phyloP scores from a whole-genome alignment of 2,797 vertebrate species.

The Clarias fuscus region DNA sequence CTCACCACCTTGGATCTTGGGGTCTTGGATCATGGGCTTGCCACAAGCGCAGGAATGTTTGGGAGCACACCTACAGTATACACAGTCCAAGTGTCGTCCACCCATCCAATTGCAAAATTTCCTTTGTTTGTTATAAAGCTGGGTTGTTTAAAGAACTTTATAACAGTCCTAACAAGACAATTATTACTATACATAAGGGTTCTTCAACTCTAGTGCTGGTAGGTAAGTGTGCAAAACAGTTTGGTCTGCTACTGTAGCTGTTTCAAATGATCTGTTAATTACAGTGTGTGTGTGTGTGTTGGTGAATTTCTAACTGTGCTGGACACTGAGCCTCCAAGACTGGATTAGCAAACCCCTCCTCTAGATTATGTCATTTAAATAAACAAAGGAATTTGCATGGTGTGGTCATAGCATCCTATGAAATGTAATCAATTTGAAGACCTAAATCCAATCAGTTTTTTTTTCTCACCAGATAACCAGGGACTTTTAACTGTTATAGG shows the following conservation, averaged over 20 bases:
- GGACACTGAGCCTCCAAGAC: too few relatives aligned
- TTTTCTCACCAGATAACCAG: neutral
- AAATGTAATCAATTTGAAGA: neutral
- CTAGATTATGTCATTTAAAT: neutral
- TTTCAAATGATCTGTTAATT: too few relatives aligned
- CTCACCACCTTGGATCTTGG: neutral
- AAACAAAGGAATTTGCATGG: neutral
- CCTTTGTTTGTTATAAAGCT: neutral
- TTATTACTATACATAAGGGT: neutral
- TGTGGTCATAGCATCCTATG: neutral
- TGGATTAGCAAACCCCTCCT: too few relatives aligned
- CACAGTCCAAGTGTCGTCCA: neutral
- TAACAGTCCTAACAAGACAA: neutral
- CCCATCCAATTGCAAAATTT: neutral
- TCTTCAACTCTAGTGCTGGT: too few relatives aligned
- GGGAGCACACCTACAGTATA: too few relatives aligned
- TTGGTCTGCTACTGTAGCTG: too few relatives aligned
- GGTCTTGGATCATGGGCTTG: neutral
- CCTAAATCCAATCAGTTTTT: neutral
- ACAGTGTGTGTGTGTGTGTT: too few relatives aligned
- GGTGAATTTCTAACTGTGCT: too few relatives aligned
- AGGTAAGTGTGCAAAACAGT: too few relatives aligned
- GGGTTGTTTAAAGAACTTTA: neutral
- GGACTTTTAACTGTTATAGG: neutral
- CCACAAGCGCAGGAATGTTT: neutral